A percentile compares a stretch with the other conserved stretches of the same genome.
These are phyloP conservation scores for Poeciliopsis turrubarensis DNA, from an alignment of 2,113 vertebrate species.

Conservation along the genomic window DNA sequence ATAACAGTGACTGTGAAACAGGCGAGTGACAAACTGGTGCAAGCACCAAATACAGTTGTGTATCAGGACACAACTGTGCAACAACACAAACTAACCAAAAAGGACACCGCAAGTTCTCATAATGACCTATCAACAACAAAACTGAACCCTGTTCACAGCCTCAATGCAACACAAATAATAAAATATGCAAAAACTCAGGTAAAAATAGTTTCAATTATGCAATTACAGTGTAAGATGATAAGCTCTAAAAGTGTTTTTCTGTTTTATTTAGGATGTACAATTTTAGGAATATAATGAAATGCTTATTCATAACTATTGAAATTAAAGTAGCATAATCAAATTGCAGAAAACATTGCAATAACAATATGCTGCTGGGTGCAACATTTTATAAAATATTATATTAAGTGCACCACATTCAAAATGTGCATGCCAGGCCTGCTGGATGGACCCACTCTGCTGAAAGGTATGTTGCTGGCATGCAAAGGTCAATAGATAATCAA, in stretches of 20 bases:
- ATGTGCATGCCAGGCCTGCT: too few relatives aligned
- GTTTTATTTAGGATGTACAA: not conserved
- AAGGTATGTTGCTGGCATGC: too few relatives aligned
- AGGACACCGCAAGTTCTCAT: not conserved
- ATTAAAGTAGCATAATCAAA: too few relatives aligned
- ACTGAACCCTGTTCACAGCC: not conserved
- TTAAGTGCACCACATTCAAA: too few relatives aligned
- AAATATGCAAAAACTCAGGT: not conserved
- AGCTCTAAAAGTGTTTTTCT: not conserved
- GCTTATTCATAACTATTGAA: too few relatives aligned
- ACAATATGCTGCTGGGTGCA: not conserved
- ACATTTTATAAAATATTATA: not conserved
- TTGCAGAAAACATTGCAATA: too few relatives aligned
- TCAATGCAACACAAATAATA: not conserved
- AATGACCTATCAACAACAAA: not conserved
- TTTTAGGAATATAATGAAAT: not conserved
- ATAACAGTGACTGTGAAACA: slow-evolving; percentile 32
- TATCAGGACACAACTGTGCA: not conserved
- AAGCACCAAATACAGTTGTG: not conserved
- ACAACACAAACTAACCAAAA: not conserved
- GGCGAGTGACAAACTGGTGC: not conserved
- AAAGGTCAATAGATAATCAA: too few relatives aligned
- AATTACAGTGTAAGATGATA: not conserved
- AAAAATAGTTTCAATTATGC: too few relatives aligned
- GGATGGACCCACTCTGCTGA: too few relatives aligned